A percentile compares a stretch with the other conserved stretches of the same genome.
phyloP scores from a whole-genome alignment of 2,113 vertebrate genomes.

The Actenoides lindsayi region DNA sequence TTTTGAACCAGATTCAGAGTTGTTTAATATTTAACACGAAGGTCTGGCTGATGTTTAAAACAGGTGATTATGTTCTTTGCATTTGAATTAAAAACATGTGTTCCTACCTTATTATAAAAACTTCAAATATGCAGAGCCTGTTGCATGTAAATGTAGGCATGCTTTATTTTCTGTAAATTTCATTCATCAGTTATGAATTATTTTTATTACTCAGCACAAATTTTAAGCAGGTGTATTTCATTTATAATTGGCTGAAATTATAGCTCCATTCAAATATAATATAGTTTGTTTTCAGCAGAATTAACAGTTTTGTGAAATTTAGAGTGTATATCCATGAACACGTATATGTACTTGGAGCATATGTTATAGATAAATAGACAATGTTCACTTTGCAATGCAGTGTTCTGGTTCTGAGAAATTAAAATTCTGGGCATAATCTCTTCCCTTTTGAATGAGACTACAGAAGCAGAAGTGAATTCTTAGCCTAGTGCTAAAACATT shows the following conservation, averaged over 20 bases:
- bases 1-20: slow-evolving; percentile 26
- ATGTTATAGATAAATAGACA: not conserved
- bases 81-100: slow-evolving; percentile 25
- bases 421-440: not conserved
- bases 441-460: not conserved
- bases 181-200: not conserved
- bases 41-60: not conserved
- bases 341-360: not conserved
- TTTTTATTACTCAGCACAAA: not conserved
- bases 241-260: not conserved
- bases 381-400: not conserved
- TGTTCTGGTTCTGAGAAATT: not conserved
- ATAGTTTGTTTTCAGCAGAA: not conserved
- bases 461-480: not conserved
- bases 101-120: not conserved
- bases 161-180: not conserved
- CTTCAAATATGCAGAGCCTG: not conserved
- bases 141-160: not conserved
- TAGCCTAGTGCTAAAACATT: not conserved
- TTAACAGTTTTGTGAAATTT: not conserved
- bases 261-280: not conserved
- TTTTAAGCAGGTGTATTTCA: not conserved
- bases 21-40: slow-evolving; percentile 6
- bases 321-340: not conserved
- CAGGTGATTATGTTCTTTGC: not conserved